Conservation (phyloP, 2,113 vertebrate genomes). For the Notothenia coriiceps region DNA sequence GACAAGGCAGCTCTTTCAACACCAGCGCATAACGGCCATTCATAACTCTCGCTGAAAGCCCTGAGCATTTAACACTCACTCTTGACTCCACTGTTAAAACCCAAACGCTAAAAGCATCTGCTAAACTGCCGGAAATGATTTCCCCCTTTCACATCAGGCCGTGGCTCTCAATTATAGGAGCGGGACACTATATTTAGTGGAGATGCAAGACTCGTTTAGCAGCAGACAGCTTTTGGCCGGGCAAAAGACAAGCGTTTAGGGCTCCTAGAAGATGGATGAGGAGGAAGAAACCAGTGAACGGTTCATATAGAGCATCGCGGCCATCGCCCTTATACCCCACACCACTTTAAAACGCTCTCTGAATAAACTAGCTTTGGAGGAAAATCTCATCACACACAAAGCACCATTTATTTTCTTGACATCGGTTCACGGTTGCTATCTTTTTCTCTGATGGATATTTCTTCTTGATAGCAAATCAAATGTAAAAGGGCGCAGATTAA, state of each 20-base stretch:
- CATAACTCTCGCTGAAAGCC: not conserved
- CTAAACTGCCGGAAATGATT: conserved; percentile 20
- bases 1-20: conserved; percentile 29
- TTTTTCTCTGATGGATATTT: not conserved
- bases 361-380: conserved; percentile 19
- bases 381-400: not conserved
- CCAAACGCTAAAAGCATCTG: not conserved
- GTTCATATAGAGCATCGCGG: not conserved
- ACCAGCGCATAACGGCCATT: not conserved
- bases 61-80: conserved; percentile 10
- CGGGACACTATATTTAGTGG: conserved; percentile 43
- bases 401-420: conserved; percentile 10
- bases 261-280: conserved; percentile 53
- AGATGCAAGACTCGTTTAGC: conserved; percentile 35
- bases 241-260: conserved; percentile 11
- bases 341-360: not conserved
- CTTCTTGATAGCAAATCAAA: not conserved
- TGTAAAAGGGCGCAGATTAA: not conserved
- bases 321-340: not conserved
- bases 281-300: conserved; percentile 11
- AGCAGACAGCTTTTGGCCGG: conserved; percentile 33
- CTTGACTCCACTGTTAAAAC: not conserved
- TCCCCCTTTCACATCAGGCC: conserved; percentile 2
- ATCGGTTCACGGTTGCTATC: not conserved
- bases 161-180: conserved; percentile 8